Evolutionary conservation across 2,888 invertebrate genomes (phyloP).

Genomic region (Stenolophus ochropezus): DNA sequence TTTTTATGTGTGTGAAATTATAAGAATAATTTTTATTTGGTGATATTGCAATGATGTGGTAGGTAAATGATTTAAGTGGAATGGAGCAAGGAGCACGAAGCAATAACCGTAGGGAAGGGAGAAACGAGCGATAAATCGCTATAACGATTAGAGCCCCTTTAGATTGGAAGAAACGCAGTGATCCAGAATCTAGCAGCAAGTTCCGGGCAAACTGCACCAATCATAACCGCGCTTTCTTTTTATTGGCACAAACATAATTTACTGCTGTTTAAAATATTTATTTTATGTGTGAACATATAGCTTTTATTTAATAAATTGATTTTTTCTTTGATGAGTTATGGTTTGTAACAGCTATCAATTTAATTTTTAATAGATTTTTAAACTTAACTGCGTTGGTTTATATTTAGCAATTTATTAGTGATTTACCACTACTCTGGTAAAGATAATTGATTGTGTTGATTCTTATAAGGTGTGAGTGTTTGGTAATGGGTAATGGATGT

Average conservation of each 20-base stretch:
- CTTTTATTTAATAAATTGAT: constrained; percentile 27
- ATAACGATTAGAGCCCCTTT: constrained; percentile 37
- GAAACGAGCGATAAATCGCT: constrained; percentile 35
- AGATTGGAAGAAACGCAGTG: constrained; percentile 36
- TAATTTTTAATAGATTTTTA: constrained; percentile 29
- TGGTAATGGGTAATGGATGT: neutral
- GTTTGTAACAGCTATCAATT: constrained; percentile 27
- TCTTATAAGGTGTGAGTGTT: no score
- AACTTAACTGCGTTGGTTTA: neutral
- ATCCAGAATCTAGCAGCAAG: constrained; percentile 10
- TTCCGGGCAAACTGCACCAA: constrained; percentile 18
- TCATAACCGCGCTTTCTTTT: constrained; percentile 37
- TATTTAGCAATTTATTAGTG: constrained; percentile 10
- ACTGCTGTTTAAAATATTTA: constrained; percentile 38
- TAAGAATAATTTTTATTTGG: no score
- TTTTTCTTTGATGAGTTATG: constrained; percentile 37
- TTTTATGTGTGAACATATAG: constrained; percentile 11
- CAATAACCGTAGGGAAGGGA: neutral
- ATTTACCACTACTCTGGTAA: no score
- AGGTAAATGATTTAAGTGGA: neutral
- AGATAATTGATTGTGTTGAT: no score
- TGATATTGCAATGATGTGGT: neutral
- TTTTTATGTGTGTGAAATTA: no score
- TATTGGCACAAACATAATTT: constrained; percentile 32
- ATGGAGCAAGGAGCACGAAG: neutral